A percentile compares a stretch with the other conserved stretches of the same genome.
These are phyloP conservation scores for Acridotheres tristis DNA, from an alignment of 2,797 vertebrate species.

Conservation along the genomic window DNA sequence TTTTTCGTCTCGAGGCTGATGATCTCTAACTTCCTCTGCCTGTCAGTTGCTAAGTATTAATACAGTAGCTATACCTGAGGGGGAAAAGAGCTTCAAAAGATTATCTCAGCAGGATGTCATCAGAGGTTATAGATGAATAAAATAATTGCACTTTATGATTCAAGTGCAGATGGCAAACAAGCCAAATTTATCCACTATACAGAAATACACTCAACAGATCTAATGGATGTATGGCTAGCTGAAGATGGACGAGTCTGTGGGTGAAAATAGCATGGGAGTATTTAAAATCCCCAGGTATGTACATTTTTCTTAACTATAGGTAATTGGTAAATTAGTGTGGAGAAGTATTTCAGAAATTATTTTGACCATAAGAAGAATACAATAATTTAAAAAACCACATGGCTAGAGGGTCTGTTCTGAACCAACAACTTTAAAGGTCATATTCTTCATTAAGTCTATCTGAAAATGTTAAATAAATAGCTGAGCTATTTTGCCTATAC, in stretches of 20 bases:
- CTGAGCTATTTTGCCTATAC: neutral
- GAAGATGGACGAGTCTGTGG: neutral
- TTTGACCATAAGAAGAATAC: neutral
- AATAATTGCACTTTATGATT: neutral
- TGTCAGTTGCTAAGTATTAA: neutral
- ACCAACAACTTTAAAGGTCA: neutral
- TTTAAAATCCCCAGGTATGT: neutral
- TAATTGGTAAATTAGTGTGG: neutral
- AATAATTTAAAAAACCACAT: neutral
- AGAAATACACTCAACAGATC: neutral
- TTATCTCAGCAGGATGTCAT: neutral
- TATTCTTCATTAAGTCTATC: neutral
- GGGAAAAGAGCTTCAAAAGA: neutral
- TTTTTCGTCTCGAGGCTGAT: neutral
- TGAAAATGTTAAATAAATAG: conserved; percentile 45
- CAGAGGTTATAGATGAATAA: neutral
- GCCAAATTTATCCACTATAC: neutral
- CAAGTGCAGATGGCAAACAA: neutral
- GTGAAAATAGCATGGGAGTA: neutral
- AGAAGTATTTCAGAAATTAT: neutral
- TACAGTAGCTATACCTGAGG: neutral
- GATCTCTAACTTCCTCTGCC: neutral
- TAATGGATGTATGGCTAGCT: neutral
- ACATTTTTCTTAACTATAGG: neutral
- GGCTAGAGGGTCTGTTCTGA: neutral